These are phyloP conservation scores for Vulpes lagopus DNA, from an alignment of 2,113 vertebrate species.

Conservation along the genomic window DNA sequence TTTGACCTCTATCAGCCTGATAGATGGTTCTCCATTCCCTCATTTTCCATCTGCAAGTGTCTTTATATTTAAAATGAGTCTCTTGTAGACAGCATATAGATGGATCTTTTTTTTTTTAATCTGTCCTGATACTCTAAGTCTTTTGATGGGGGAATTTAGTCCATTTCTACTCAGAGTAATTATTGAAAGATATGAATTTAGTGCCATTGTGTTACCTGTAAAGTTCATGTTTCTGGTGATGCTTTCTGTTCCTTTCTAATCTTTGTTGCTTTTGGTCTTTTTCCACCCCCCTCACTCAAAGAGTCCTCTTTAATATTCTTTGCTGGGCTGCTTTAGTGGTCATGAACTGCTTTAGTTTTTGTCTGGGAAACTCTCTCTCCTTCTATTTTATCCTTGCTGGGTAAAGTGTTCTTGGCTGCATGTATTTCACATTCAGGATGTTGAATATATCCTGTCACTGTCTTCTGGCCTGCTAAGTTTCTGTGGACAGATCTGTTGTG, in stretches of 20 bases:
- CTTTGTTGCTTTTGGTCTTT: neutral
- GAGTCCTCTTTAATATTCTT: neutral
- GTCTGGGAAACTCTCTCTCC: neutral
- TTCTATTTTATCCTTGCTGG: neutral
- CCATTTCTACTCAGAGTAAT: neutral
- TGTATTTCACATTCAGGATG: neutral
- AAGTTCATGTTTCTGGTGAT: neutral
- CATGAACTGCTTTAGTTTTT: neutral
- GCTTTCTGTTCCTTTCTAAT: neutral
- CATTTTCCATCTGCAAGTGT: neutral
- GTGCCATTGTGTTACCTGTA: neutral
- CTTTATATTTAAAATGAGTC: neutral
- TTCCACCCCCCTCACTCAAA: neutral
- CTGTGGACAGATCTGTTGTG: neutral
- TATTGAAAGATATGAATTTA: neutral
- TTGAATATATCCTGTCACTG: neutral
- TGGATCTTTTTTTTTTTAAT: neutral
- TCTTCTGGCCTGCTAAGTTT: neutral
- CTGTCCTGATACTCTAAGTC: neutral
- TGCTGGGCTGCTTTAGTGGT: neutral
- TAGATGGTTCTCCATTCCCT: neutral
- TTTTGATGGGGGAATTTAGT: neutral
- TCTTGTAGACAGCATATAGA: neutral
- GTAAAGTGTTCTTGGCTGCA: neutral
- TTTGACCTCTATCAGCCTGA: neutral